These are phyloP conservation scores for Ligdia adustata DNA, from an alignment of 2,888 invertebrate genomes.

Conservation along the genomic window DNA sequence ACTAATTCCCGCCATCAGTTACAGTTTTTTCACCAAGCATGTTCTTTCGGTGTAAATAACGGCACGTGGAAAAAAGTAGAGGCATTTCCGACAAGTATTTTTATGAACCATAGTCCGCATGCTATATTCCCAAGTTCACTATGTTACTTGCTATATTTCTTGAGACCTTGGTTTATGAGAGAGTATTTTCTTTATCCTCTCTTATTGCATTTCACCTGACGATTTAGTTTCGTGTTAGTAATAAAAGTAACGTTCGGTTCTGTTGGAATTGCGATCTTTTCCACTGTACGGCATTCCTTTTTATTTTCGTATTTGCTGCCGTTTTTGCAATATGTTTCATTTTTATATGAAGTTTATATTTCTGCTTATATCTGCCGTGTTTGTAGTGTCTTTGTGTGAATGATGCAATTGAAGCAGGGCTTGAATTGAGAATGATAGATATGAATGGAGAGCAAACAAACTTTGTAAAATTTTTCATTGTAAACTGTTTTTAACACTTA, in stretches of 20 bases:
- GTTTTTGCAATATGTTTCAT: constrained; percentile 6
- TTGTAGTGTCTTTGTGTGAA: no score
- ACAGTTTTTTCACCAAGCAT: background rate
- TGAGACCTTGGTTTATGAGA: constrained; percentile 49
- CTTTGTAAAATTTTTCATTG: no score
- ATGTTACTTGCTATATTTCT: constrained; percentile 52
- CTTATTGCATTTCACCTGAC: constrained; percentile 40
- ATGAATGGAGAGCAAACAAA: no score
- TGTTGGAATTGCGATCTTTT: constrained; percentile 23
- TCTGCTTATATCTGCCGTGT: no score
- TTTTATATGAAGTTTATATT: constrained; percentile 49
- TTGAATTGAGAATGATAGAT: no score
- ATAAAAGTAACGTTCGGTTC: constrained; percentile 26
- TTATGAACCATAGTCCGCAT: constrained; percentile 32
- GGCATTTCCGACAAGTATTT: constrained; percentile 35
- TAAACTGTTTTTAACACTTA: no score
- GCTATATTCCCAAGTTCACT: constrained; percentile 29
- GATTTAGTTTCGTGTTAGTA: constrained; percentile 32
- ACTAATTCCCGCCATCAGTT: no score
- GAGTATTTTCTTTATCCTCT: constrained; percentile 38
- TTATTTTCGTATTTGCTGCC: constrained; percentile 3
- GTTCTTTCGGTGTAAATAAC: constrained; percentile 13
- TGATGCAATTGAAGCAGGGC: no score
- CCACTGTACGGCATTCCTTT: constrained; percentile 1
- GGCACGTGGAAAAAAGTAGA: constrained; percentile 7